Percentiles rank a stretch among this genome's conserved stretches.
phyloP scores from a whole-genome alignment of 2,113 vertebrate genomes.

The Xenus cinereus region DNA sequence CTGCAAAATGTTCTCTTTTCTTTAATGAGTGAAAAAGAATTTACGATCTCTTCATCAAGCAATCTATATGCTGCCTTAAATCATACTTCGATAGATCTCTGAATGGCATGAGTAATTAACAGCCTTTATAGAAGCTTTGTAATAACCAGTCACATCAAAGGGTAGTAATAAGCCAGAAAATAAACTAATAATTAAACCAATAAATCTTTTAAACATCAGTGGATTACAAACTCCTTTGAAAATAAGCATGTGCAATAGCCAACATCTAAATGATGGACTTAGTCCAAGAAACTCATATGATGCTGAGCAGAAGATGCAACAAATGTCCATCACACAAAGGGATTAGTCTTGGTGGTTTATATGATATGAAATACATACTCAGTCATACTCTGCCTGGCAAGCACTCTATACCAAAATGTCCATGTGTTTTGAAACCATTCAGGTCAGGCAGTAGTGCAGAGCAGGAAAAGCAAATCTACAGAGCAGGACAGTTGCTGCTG shows the following conservation, averaged over 20 bases:
- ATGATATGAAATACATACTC: background rate
- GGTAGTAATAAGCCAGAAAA: constrained; percentile 38
- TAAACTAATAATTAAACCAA: constrained; percentile 60
- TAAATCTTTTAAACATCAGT: constrained; percentile 47
- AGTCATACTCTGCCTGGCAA: background rate
- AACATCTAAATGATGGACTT: background rate
- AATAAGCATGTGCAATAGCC: constrained; percentile 18
- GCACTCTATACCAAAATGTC: background rate
- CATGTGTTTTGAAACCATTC: background rate
- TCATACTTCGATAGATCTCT: background rate
- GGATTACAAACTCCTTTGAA: constrained; percentile 41
- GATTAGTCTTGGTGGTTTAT: background rate
- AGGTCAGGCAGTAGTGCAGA: background rate
- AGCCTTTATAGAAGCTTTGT: constrained; percentile 6
- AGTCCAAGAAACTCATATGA: background rate
- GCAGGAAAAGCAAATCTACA: background rate
- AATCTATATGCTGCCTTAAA: background rate
- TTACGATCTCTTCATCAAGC: background rate
- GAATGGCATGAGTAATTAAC: constrained; percentile 54
- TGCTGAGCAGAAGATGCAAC: constrained; percentile 17
- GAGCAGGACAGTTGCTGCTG: background rate
- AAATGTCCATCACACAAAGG: background rate
- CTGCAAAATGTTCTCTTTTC: background rate
- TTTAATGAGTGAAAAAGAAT: background rate
- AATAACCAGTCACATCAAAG: constrained; percentile 49